Evolutionary conservation across 2,888 invertebrate species (phyloP).

Genomic region (Cheilosia vernalis): DNA sequence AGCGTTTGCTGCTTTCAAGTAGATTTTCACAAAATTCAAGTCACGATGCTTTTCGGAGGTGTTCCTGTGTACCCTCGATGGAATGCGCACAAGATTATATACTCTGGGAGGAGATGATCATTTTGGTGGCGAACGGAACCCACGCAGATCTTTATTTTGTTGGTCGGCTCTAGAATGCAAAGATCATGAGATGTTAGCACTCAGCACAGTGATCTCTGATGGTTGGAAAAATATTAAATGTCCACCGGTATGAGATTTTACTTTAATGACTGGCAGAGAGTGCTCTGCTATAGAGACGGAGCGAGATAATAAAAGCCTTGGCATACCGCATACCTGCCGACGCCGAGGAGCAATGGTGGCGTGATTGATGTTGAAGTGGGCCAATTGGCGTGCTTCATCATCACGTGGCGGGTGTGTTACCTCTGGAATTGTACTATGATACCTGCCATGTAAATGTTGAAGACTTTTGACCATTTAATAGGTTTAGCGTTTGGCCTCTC

Average conservation of each 20-base stretch:
- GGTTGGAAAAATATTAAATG: constrained; percentile 65
- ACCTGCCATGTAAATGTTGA: constrained; percentile 33
- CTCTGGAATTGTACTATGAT: constrained; percentile 27
- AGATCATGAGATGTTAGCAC: constrained; percentile 64
- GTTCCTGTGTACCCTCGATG: constrained; percentile 52
- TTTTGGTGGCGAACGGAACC: constrained; percentile 39
- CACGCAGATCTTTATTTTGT: constrained; percentile 43
- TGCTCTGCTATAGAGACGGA: constrained; percentile 10
- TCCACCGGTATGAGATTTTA: constrained; percentile 33
- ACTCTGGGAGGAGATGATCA: constrained; percentile 16
- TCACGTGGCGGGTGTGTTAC: constrained; percentile 27
- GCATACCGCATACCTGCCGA: not conserved
- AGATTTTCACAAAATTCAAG: constrained; percentile 61
- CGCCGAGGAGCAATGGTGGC: constrained; percentile 10
- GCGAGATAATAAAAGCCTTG: constrained; percentile 42
- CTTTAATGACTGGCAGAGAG: constrained; percentile 28
- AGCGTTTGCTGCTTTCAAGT: constrained; percentile 21
- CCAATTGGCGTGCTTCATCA: constrained; percentile 44
- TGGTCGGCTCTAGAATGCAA: constrained; percentile 46
- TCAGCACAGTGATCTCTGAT: constrained; percentile 50
- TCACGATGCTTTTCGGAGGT: constrained; percentile 66
- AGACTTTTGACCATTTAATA: constrained; percentile 53
- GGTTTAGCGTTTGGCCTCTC: constrained; percentile 38
- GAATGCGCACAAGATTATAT: constrained; percentile 53
- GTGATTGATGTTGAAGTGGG: constrained; percentile 62